Base-by-base conservation (phyloP, 2,113 vertebrate species). In the Gnathonemus longibarbis region DNA sequence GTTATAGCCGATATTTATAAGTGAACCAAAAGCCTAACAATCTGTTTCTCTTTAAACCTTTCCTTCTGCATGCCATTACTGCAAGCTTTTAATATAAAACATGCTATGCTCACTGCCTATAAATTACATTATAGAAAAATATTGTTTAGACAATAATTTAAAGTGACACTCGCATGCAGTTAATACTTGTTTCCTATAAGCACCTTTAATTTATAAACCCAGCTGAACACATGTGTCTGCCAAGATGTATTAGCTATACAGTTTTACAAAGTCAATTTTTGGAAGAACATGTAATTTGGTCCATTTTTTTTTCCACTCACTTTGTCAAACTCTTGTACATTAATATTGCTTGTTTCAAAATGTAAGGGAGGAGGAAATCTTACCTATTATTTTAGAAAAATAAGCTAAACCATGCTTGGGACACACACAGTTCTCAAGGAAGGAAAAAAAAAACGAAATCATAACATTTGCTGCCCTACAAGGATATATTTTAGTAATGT, bases 81-180 rank as follows among this genome's bases (percentile, higher is more conserved):
- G 84, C 11, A 92, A 91, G 93, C 53, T 86, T 77, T 88, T 70
- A 93, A 92, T 90, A 90, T 35, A 83, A 83, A 83, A 83, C 31
- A 17, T 21, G 5, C 13, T 8, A 24, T 42, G 15, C 90, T 94
- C 83, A 88, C 93, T 93, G 92, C 91, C 84, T 91, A 91, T 93
- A 95, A 94, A 95, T 94, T 91, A 94, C 93, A 94, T 92, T 94
- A 93, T 93, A 95, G 95, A 93, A 92, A 93, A 93, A 80, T 91
- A 93, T 94, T 94, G 92, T 94, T 93, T 89, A 90, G 91, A 91
- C 89, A 92, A 90, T 96, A 93, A 95, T 95, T 95, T 93, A 94
- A 94, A 93, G 94, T 93, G 94, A 95, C 95, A 95, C 94, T 95
- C 94, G 95, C 95, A 94, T 92, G 93, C 91, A 93, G 92, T 89